Conservation (phyloP, 2,888 invertebrate species). For the Macropis europaea region DNA sequence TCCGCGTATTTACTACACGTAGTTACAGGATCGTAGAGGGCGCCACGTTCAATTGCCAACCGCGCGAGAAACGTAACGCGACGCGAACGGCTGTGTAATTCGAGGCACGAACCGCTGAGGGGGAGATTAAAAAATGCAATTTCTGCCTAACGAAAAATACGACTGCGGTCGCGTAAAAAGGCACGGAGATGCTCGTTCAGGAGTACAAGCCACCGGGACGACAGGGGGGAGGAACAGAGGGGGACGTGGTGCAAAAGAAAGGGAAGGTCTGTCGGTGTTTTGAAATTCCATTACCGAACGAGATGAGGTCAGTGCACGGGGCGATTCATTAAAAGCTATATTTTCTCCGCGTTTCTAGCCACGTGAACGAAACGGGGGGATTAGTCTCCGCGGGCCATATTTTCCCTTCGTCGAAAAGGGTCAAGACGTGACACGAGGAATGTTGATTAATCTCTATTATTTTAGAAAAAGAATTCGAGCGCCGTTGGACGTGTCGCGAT, state of each 20-base stretch:
- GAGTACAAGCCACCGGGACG: neutral
- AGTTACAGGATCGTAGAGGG: neutral
- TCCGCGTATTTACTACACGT: neutral
- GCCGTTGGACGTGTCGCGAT: too few relatives aligned
- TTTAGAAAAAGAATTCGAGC: too few relatives aligned
- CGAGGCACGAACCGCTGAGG: neutral
- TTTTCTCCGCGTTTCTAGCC: constrained; percentile 47
- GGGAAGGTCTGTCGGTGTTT: constrained; percentile 56
- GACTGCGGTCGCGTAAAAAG: constrained; percentile 26
- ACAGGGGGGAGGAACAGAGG: neutral
- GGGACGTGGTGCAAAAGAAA: neutral
- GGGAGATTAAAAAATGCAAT: constrained; percentile 59
- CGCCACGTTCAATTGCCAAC: constrained; percentile 27
- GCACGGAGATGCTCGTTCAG: neutral
- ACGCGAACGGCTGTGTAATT: constrained; percentile 34
- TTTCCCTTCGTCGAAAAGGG: constrained; percentile 12
- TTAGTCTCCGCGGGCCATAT: constrained; percentile 5
- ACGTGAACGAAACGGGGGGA: constrained; percentile 19
- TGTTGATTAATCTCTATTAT: constrained; percentile 33
- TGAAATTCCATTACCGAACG: constrained; percentile 75
- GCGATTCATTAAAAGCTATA: constrained; percentile 60
- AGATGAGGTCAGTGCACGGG: constrained; percentile 66
- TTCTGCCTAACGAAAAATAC: constrained; percentile 55
- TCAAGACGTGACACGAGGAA: constrained; percentile 29
- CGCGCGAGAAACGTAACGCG: constrained; percentile 17